Percentiles rank a stretch among this genome's conserved stretches.
Evolutionary conservation across 2,797 vertebrate species (phyloP).

Genomic region (Aldrovandia affinis): DNA sequence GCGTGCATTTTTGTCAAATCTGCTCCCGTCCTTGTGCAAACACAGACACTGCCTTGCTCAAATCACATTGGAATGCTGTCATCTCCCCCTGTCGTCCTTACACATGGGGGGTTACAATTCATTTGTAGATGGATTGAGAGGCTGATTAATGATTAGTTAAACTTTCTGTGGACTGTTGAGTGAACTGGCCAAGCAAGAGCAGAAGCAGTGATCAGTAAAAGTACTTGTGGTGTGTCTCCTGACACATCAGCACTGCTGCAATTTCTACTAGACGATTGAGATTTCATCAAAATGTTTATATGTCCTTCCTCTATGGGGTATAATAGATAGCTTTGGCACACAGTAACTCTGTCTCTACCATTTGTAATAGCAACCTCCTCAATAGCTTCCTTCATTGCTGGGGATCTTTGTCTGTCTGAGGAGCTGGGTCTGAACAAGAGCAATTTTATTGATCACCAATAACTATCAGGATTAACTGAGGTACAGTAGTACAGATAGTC

Average conservation of each 20-base stretch:
- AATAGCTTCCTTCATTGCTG: not conserved
- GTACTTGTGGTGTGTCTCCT: not conserved
- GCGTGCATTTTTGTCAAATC: not conserved
- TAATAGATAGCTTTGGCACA: not conserved
- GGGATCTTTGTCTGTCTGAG: not conserved
- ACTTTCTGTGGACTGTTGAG: not conserved
- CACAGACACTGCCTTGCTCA: not conserved
- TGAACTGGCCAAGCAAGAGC: not conserved
- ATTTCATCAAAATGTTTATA: not conserved
- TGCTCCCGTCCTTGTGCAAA: not conserved
- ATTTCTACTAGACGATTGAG: not conserved
- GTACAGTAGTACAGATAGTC: too few relatives aligned
- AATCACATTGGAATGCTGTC: not conserved
- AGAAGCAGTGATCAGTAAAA: not conserved
- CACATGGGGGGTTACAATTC: not conserved
- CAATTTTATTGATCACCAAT: not conserved
- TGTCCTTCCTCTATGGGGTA: not conserved
- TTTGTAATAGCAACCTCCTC: not conserved
- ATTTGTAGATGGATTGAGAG: not conserved
- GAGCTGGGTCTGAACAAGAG: not conserved
- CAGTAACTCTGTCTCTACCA: not conserved
- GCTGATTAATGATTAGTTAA: not conserved
- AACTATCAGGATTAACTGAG: not conserved
- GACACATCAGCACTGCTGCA: not conserved
- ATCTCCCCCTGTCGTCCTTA: not conserved